Base-by-base conservation (phyloP, 2,888 invertebrate genomes). In the Allygus modestus region DNA sequence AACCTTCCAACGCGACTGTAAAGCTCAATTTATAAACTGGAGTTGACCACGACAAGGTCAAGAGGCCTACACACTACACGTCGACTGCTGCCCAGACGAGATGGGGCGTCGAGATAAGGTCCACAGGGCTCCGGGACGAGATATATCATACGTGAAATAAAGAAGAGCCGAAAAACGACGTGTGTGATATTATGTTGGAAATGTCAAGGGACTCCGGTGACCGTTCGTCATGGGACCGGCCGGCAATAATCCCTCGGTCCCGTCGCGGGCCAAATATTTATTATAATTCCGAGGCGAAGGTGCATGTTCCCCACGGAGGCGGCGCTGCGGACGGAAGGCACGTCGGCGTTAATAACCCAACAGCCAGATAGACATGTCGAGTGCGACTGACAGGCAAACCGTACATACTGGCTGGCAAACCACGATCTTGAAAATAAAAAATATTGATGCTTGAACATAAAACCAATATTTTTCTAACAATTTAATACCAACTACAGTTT, bases 111-210 rank as follows among this genome's bases (percentile, higher is more conserved):
- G 37, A 9, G 69, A 69, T 69, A 69, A 31, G 69, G 33, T 1
- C 4, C 5, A 69, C 31, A 69, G 15, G 69, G 33, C 2, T 7
- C 5, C 12, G 73, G 43, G 33, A 31, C 43, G 33, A 73, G 31
- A 73, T 73, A 73, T 73, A 28, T 33, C 23, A 71, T 28, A 71
- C 31, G 73, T 43, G 26, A 73, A 73, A 73, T 73, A 73, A n/a
- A 73, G 43, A 73, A 73, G 73, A 26, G 43, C 73, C 73, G 33
- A 69, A 69, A 69, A 69, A 69, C 69, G 33, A 69, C 37, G 69
- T 43, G 73, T 73, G 73, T 73, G 73, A 73, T 43, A 73, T 73
- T 73, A 73, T 73, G 73, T 73, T 73, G 41, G 73, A 73, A 73
- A 73, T 73, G 73, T 73, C 73, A 73, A 73, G 43, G 43, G 12